These are phyloP conservation scores for Gerris lacustris DNA, from an alignment of 2,888 invertebrate genomes.

Conservation along the genomic window DNA sequence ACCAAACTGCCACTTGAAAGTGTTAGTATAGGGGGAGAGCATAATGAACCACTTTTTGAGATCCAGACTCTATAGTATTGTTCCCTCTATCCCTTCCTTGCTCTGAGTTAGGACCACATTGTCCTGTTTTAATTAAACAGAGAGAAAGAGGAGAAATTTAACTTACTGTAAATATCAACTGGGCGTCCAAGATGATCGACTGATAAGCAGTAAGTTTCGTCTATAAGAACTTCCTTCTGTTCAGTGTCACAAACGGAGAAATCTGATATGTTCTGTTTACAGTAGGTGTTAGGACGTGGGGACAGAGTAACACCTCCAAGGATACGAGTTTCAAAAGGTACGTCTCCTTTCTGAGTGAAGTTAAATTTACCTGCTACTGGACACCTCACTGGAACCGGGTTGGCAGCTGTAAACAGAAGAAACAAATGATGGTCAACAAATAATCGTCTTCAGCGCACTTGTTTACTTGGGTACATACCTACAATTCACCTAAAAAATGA, in stretches of 20 bases:
- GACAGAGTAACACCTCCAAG: conserved; percentile 88
- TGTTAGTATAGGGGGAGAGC: no score
- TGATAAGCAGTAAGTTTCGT: conserved; percentile 91
- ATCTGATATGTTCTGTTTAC: conserved; percentile 87
- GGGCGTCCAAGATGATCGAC: conserved; percentile 91
- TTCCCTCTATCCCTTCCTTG: no score
- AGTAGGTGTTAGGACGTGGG: conserved; percentile 83
- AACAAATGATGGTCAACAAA: background rate
- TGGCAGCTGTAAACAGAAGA: conserved; percentile 46
- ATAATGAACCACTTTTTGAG: no score
- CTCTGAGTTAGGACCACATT: no score
- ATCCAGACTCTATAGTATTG: no score
- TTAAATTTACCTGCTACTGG: conserved; percentile 94
- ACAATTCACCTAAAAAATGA: no score
- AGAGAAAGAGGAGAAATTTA: no score
- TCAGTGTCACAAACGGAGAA: conserved; percentile 91
- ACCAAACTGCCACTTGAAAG: no score
- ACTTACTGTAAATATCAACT: conserved; percentile 78
- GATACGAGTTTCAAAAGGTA: conserved; percentile 82
- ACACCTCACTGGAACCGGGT: conserved; percentile 84
- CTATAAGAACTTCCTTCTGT: conserved; percentile 85
- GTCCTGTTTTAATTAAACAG: no score
- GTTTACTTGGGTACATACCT: no score
- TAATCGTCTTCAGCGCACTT: background rate
- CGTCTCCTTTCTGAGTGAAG: conserved; percentile 84